Evolutionary conservation across 2,888 invertebrate species (phyloP), one percentile per base, ranked within the genome.

Genomic region (Callinectes sapidus): DNA sequence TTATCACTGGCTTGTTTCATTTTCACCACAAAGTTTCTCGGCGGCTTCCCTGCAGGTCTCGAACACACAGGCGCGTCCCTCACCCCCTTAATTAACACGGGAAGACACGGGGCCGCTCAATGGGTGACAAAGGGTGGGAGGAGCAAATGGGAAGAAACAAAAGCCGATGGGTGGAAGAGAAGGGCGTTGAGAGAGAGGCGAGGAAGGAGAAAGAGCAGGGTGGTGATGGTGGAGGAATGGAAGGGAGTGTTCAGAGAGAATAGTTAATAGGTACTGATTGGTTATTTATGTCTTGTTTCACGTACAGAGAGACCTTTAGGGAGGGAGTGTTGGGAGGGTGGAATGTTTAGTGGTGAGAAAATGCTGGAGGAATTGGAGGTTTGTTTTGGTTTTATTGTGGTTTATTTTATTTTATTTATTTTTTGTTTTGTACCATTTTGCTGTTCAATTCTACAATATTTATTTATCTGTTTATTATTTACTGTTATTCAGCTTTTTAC

Each of bases 111-210:
- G 81, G 81, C 81, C 81, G 32, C 81, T 81, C 35, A 81, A 81
- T 81, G 81, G 81, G 13, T 35, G 81, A 81, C 81, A 81, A 81
- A 81, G 81, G 81, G 81, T 35, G 81, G 81, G 81, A 81, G 81
- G 81, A 35, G 35, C 81, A 16, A 81, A 35, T 35, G 81, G 81
- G 81, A 16, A 35, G 81, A 81, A 35, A 81, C 81, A 81, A 81
- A 81, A 32, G 35, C 81, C 35, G 35, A 3, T 13, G 35, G 6
- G 81, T 3, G 35, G 32, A 35, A 32, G 35, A 81, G 81, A 35
- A n/a, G 1, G 32, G 81, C 16, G 35, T 8, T 32, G 35, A 14
- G 16, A 35, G 28, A 16, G 35, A 35, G 35, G 81, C 14, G 81
- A 2, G 71, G 71, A 81, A 23, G 71, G 28, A 81, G 48, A 48